phyloP scores from a whole-genome alignment of 2,113 vertebrate species.

The Tragelaphus imberbis region DNA sequence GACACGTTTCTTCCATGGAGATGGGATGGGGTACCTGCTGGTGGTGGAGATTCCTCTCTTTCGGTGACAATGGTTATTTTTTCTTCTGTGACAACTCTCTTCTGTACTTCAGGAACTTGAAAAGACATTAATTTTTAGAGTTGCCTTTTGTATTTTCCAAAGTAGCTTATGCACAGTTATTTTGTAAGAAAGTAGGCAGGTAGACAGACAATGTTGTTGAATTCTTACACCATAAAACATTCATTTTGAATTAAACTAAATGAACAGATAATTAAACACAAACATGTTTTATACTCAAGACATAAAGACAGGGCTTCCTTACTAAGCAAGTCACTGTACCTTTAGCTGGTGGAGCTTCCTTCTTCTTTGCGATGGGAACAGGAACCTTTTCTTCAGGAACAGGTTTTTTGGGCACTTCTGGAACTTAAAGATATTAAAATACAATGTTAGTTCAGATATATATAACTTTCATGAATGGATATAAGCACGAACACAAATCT shows the following conservation, averaged over 20 bases:
- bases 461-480: not conserved
- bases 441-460: not conserved
- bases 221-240: not conserved
- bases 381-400: slow-evolving; percentile 74
- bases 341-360: slow-evolving; percentile 67
- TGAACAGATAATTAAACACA: slow-evolving; percentile 3
- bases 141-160: slow-evolving; percentile 2
- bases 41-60: slow-evolving; percentile 75
- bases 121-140: slow-evolving; percentile 73
- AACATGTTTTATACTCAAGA: not conserved
- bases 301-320: not conserved
- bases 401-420: slow-evolving; percentile 74
- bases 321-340: slow-evolving; percentile 43
- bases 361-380: slow-evolving; percentile 67
- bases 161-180: not conserved
- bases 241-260: not conserved
- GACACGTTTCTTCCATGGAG: not conserved
- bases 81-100: slow-evolving; percentile 81
- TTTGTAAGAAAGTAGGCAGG: slow-evolving; percentile 28
- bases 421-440: slow-evolving; percentile 73
- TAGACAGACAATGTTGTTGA: not conserved
- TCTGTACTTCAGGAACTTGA: slow-evolving; percentile 87
- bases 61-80: slow-evolving; percentile 77
- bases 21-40: slow-evolving; percentile 76
- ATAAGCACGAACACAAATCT: not conserved